Conservation (phyloP, 2,113 vertebrate species). For the Budorcas taxicolor region DNA sequence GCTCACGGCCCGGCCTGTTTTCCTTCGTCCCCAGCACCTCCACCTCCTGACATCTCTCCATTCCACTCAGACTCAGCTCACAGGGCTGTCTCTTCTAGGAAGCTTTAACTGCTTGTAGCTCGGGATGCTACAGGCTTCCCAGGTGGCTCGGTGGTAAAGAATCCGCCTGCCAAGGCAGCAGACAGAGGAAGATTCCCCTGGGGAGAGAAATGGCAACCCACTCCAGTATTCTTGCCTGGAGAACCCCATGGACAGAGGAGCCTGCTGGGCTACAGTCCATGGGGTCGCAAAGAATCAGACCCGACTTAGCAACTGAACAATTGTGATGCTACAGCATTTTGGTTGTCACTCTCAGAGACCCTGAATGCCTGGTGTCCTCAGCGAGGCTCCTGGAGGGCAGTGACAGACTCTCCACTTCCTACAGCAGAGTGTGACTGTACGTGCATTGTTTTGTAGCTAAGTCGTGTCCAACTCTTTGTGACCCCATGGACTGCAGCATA, state of each 20-base stretch:
- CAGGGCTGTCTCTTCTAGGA: neutral
- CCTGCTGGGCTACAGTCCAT: neutral
- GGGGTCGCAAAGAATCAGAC: neutral
- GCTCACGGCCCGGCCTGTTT: neutral
- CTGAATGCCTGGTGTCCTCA: neutral
- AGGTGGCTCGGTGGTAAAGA: neutral
- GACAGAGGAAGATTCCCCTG: neutral
- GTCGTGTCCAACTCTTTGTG: neutral
- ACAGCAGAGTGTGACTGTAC: neutral
- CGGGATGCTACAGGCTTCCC: neutral
- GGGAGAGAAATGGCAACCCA: neutral
- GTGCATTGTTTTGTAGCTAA: neutral
- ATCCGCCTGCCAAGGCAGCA: neutral
- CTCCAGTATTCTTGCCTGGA: neutral
- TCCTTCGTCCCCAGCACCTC: neutral
- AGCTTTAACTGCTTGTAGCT: neutral
- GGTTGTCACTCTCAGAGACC: neutral
- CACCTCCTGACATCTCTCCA: neutral
- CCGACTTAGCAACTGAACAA: neutral
- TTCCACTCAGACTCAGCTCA: neutral
- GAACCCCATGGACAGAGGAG: neutral
- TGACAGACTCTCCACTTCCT: neutral
- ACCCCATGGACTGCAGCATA: neutral
- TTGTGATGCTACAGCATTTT: neutral
- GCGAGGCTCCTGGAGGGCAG: neutral